Base-by-base conservation (phyloP, 2,113 vertebrate genomes). In the Xenopus laevis region DNA sequence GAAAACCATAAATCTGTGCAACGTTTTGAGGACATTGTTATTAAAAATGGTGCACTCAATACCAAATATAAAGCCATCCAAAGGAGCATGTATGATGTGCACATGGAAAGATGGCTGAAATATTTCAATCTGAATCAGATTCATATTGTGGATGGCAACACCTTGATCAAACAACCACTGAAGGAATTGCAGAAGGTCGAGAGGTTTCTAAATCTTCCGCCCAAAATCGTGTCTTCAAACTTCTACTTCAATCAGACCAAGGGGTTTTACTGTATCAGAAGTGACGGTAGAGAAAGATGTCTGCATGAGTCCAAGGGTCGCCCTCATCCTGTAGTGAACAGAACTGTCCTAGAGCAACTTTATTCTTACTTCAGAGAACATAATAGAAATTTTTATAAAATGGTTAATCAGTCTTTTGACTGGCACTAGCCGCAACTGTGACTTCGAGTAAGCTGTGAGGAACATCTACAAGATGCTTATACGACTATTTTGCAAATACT, bases 211-310 rank as follows among this genome's bases (percentile, higher is more conserved):
- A 92, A 94, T 80, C 87, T 97, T 79, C 91, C 92, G 2, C 91
- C 95, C 1, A 86, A 89, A 88, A 96, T 97, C 82, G 81, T 91
- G 59, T 87, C 94, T 79, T 93, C 93, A 84, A 96, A 97, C 87
- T 96, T 97, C 87, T 97, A 97, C 86, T 97, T 97, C 84, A 97
- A 97, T 84, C 95, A 96, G 81, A 97, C 95, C 72, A 96, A 96
- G 86, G 95, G 95, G 71, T 97, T 97, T 81, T 97, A 94, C 86
- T 97, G 95, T 71, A 95, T 97, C 82, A 92, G 95, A 70, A 96
- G 93, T 15, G 94, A 95, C 2, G 95, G 95, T 15, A 87, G 91
- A 23, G 94, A 96, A 80, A 90, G 95, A 64, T 97, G 95, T 84
- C 92, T 97, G 82, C 94, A 97, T 0, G 94, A 97, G 86, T 97